A percentile compares a stretch with the other conserved stretches of the same genome.
Evolutionary conservation across 2,797 vertebrate species (phyloP).

Genomic region (Tadarida brasiliensis): DNA sequence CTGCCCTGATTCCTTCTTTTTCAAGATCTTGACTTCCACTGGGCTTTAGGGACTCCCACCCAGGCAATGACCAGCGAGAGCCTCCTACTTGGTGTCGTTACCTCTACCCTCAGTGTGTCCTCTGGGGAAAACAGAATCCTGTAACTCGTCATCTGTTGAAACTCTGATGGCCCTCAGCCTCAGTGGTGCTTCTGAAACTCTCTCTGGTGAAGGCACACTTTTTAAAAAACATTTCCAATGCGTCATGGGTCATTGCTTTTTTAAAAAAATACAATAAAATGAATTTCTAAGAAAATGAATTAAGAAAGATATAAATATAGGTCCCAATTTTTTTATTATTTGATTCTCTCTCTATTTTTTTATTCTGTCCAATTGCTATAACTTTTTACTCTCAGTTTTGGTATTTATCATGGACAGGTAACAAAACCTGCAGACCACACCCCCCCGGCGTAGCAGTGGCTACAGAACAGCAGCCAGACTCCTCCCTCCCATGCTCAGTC

Average conservation of each 20-base stretch:
- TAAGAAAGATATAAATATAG: background rate
- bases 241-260: background rate
- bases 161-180: background rate
- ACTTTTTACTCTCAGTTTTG: background rate
- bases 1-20: background rate
- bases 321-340: background rate
- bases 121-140: background rate
- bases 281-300: background rate
- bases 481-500: background rate
- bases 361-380: background rate
- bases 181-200: background rate
- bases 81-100: background rate
- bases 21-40: background rate
- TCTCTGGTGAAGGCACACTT: background rate
- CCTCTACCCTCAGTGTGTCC: background rate
- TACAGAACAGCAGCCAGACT: background rate
- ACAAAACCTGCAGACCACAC: background rate
- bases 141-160: background rate
- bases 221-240: background rate
- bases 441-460: background rate
- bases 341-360: background rate
- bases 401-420: too few relatives aligned
- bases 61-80: accelerated
- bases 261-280: background rate
- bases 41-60: too few relatives aligned